Base-by-base conservation (phyloP, 2,888 invertebrate genomes). In the Ethmia dodecea region DNA sequence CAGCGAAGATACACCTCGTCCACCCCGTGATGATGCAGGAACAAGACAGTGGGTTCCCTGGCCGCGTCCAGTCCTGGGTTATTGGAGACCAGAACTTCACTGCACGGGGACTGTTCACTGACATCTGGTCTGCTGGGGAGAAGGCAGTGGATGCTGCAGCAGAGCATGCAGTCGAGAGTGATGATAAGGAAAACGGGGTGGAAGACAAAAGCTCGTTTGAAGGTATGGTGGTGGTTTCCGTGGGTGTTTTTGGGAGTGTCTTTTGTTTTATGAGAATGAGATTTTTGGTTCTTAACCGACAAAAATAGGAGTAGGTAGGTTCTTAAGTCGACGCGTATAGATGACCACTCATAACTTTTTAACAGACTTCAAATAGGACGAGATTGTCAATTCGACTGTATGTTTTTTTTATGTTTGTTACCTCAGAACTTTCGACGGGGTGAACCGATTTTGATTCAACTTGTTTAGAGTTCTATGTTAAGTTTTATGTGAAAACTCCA, bases 1-100 rank as follows among this genome's bases (percentile, higher is more conserved):
- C 84, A 0, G 55, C 77, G 0, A 81, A 79, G 40, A 74, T 84
- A 43, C 86, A 86, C 38, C 60, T 84, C 2, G 47, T 77, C 31
- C 74, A 78, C 1, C 76, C 78, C 1, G 53, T 73, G 20, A 57
- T 73, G 63, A 58, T 73, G 51, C 62, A 63, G 0, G 54, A 73
- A 16, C 69, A 78, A 12, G 83, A 78, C 80, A 79, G 80, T 74
- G 52, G 49, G n/a, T 74, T 72, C 38, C 52, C 60, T 2, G 57
- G 48, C n/a, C 63, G 55, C 10, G 58, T 72, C 0, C 80, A 81
- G 22, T 64, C 76, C 3, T 79, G 80, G 81, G 75, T 77, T 10
- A 61, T 79, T 1, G 83, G 78, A 2, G 58, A 60, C 24, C 13
- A 8, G 10, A n/a, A 13, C n/a, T 6, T 11, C 11, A 26, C n/a